A percentile compares a stretch with the other conserved stretches of the same genome.
phyloP scores from a whole-genome alignment of 1,140 invertebrate species.

The Leptinotarsa lineolata region DNA sequence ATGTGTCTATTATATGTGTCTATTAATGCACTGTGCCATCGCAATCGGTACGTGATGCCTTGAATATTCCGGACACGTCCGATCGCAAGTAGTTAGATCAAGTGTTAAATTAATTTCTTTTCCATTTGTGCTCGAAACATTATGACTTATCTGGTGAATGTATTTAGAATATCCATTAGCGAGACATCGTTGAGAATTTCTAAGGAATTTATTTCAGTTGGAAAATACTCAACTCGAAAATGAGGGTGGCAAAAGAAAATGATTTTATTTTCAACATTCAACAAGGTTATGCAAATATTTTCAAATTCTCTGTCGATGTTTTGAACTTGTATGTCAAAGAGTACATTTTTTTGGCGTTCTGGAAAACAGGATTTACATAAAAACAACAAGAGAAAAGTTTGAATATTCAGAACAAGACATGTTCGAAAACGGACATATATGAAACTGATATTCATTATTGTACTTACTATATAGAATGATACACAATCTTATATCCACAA shows the following conservation, averaged over 20 bases:
- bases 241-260: not conserved
- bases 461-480: too few relatives aligned
- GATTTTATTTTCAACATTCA: too few relatives aligned
- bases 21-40: constrained; percentile 30
- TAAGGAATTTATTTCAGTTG: not conserved
- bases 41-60: constrained; percentile 20
- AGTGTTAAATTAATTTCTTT: constrained; percentile 18
- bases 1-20: constrained; percentile 29
- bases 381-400: too few relatives aligned
- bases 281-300: too few relatives aligned
- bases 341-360: too few relatives aligned
- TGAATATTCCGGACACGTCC: constrained; percentile 19
- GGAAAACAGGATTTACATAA: too few relatives aligned
- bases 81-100: constrained; percentile 13
- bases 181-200: not conserved
- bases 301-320: too few relatives aligned
- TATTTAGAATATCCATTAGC: constrained; percentile 3
- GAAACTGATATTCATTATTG: too few relatives aligned
- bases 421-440: too few relatives aligned
- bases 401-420: too few relatives aligned
- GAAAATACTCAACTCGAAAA: not conserved
- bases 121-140: constrained; percentile 12
- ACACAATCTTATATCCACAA: too few relatives aligned
- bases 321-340: too few relatives aligned
- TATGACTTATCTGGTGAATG: constrained; percentile 6